Base-by-base conservation (phyloP, 2,888 invertebrate species). In the Melinaea menophilus region DNA sequence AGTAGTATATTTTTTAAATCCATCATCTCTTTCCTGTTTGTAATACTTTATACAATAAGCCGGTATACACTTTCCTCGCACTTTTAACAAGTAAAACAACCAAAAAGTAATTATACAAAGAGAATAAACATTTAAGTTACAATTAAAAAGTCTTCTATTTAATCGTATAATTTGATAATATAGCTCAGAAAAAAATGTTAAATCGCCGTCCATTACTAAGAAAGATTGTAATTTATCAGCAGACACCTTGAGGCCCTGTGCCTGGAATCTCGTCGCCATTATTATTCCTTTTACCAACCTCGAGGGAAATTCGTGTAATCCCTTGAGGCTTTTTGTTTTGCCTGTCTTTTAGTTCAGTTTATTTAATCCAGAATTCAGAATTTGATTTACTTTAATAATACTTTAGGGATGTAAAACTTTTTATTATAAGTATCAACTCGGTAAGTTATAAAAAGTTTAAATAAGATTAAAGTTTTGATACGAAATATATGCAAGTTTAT, bases 141-240 rank as follows among this genome's bases (percentile, higher is more conserved):
- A 9, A 31, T 51, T 51, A 51, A 31, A 31, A n/a, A 22, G 1
- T 31, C 7, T 7, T 31, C 7, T 9, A 51, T 31, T 7, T 11
- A 51, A 31, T 51, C 31, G 7, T 51, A 31, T 51, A 51, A 51
- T 51, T 31, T 51, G 31, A 31, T 31, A 51, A 31, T 9, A 41
- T 9, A 41, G 13, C 33, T 31, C 54, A 41, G 55, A n/a, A 37
- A 34, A 65, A 68, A 67, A 68, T 61, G 59, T 77, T 77, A 78
- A 80, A 78, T 75, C 76, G 75, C 71, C 73, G 73, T 70, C 81
- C 81, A 86, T 88, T 87, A 85, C 75, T 78, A 84, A 71, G 85
- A 84, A 85, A 86, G 82, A 82, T 77, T 75, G 84, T 80, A 85
- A 88, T 89, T 88, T 87, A 88, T 88, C 87, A 88, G 80, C 79